Evolutionary conservation across 2,797 vertebrate species (phyloP), one percentile per base, ranked within the genome.

Genomic region (Bradypodion pumilum): DNA sequence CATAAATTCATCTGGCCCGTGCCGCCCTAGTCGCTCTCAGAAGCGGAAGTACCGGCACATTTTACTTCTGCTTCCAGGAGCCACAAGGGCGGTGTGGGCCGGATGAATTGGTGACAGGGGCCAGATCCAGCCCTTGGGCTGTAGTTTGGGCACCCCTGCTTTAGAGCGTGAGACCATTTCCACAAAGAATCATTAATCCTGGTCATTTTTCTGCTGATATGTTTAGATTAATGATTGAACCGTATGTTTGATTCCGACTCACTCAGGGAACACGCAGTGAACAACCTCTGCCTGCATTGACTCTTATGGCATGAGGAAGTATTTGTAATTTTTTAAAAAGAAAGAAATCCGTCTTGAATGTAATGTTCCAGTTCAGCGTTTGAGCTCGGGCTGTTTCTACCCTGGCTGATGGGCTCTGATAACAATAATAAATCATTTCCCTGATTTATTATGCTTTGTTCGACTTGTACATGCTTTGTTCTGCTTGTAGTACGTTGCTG

Each of bases 391-490:
- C 84, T 81, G 66, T 0, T n/a, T 76, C 84, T 0, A 13, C 2
- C 12, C 25, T 4, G 35, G 52, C 69, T 86, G 37, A 35, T 27
- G 23, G 23, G 3, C 8, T 29, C 49, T 25, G 62, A 74, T 73
- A 9, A 49, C 63, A 68, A 65, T 56, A 91, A 94, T 93, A 93
- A 76, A 65, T 70, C 74, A 56, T 49, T 91, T 92, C 40, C 60
- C 25, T 60, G 66, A 35, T 3, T 1, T 4, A 19, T 7, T 32
- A 10, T 70, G 25, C 23, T 42, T 40, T 74, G 25, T 42, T 74
- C 44, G n/a, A n/a, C n/a, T n/a, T n/a, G n/a, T n/a, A n/a, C n/a
- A 10, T 70, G 25, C 23, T 42, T 40, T 74, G 25, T 42, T 74
- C 44, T 25, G 5, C 74, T 52, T 27, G 25, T 40, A 12, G 15